Conservation (phyloP, 2,888 invertebrate genomes). For the Dasypogon diadema region DNA sequence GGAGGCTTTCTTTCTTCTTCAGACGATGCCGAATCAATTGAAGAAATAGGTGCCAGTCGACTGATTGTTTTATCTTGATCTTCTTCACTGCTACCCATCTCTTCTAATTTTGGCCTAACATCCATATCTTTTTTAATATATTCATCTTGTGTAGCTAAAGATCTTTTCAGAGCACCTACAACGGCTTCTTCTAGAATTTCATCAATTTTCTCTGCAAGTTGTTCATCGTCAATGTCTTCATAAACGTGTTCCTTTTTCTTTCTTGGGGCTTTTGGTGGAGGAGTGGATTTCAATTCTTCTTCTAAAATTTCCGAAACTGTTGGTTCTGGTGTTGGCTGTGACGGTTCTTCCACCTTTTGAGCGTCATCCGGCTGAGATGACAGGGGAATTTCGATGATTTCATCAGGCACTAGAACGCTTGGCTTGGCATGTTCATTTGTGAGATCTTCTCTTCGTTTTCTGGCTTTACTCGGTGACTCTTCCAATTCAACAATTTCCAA, state of each 20-base stretch:
- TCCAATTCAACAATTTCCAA: slow-evolving; percentile 67
- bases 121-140: slow-evolving; percentile 71
- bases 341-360: background rate
- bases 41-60: slow-evolving; percentile 66
- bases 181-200: slow-evolving; percentile 62
- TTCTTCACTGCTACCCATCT: slow-evolving; percentile 68
- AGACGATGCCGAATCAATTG: slow-evolving; percentile 68
- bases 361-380: slow-evolving; percentile 23
- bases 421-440: slow-evolving; percentile 53
- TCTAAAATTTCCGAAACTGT: slow-evolving; percentile 69
- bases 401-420: slow-evolving; percentile 65
- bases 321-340: slow-evolving; percentile 62
- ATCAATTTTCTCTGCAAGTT: slow-evolving; percentile 58
- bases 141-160: slow-evolving; percentile 66
- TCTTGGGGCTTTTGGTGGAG: slow-evolving; percentile 66
- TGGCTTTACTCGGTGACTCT: slow-evolving; percentile 67
- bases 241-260: slow-evolving; percentile 75
- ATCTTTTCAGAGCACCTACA: slow-evolving; percentile 64
- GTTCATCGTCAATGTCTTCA: slow-evolving; percentile 71
- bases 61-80: slow-evolving; percentile 60
- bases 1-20: slow-evolving; percentile 65
- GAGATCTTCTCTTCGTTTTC: slow-evolving; percentile 58
- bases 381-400: slow-evolving; percentile 64
- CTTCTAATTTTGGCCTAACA: slow-evolving; percentile 65
- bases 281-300: slow-evolving; percentile 56